Evolutionary conservation across 2,888 invertebrate species (phyloP).

Genomic region (Platycheirus albimanus): DNA sequence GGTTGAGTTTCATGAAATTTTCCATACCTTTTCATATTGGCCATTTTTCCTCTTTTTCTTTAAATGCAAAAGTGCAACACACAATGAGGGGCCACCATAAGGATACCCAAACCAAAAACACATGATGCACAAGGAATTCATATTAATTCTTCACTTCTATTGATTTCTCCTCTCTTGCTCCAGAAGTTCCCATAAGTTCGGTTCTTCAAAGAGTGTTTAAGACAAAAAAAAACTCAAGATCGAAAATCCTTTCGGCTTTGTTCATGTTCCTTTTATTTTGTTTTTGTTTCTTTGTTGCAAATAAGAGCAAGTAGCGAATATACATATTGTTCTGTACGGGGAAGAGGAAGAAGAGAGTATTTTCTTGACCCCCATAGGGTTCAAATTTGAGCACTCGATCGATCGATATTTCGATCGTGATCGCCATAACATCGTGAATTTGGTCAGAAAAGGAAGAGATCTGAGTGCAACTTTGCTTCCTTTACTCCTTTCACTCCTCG

Average conservation of each 20-base stretch:
- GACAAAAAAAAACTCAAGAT: constrained; percentile 28
- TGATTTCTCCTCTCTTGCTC: not conserved
- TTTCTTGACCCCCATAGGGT: constrained; percentile 77
- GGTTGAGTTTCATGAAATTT: constrained; percentile 20
- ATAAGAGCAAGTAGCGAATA: too few species aligned
- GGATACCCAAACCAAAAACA: constrained; percentile 27
- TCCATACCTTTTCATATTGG: constrained; percentile 29
- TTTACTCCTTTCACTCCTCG: too few species aligned
- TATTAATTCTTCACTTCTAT: constrained; percentile 35
- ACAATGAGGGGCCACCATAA: constrained; percentile 49
- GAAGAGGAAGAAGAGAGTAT: constrained; percentile 43
- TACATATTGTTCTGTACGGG: too few species aligned
- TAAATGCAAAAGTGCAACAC: constrained; percentile 39
- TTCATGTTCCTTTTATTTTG: constrained; percentile 23
- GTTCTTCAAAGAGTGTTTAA: constrained; percentile 44
- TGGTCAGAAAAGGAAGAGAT: constrained; percentile 46
- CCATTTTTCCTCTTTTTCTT: constrained; percentile 7
- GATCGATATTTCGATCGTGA: constrained; percentile 77
- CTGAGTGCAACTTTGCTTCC: not conserved
- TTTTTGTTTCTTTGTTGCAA: not conserved
- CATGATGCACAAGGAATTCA: constrained; percentile 8
- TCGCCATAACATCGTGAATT: constrained; percentile 78
- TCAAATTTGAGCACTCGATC: constrained; percentile 73
- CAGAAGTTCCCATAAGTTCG: constrained; percentile 23
- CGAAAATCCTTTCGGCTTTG: constrained; percentile 66